phyloP scores from a whole-genome alignment of 2,113 vertebrate genomes.

The Cranoglanis bouderius region DNA sequence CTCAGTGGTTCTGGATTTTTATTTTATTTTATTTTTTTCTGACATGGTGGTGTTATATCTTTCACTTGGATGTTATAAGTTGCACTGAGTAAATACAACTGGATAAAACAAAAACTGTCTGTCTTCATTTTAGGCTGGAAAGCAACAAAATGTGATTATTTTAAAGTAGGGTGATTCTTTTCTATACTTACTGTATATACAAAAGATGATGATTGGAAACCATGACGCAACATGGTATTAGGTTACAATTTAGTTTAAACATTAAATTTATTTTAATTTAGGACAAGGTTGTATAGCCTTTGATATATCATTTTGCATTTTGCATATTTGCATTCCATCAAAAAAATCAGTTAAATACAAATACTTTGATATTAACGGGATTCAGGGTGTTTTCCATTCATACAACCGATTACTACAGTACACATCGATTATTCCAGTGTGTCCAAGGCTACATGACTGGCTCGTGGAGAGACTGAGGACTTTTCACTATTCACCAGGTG shows the following conservation, averaged over 20 bases:
- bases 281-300: background rate
- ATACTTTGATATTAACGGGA: background rate
- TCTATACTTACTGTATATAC: no score
- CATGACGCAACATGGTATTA: background rate
- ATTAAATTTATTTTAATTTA: no score
- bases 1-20: no score
- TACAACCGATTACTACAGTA: background rate
- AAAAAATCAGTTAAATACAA: background rate
- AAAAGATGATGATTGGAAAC: background rate
- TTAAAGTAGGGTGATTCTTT: no score
- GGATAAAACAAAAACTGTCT: no score
- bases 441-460: background rate
- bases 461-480: background rate
- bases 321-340: background rate
- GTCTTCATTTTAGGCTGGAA: no score
- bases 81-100: no score
- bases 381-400: background rate
- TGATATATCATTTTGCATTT: background rate
- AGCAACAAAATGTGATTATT: no score
- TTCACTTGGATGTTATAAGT: no score
- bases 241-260: background rate
- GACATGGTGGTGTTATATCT: no score
- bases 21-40: no score
- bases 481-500: constrained; percentile 36
- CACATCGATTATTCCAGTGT: background rate